Evolutionary conservation across 1,140 invertebrate species (phyloP).

Genomic region (Ectropis grisescens): DNA sequence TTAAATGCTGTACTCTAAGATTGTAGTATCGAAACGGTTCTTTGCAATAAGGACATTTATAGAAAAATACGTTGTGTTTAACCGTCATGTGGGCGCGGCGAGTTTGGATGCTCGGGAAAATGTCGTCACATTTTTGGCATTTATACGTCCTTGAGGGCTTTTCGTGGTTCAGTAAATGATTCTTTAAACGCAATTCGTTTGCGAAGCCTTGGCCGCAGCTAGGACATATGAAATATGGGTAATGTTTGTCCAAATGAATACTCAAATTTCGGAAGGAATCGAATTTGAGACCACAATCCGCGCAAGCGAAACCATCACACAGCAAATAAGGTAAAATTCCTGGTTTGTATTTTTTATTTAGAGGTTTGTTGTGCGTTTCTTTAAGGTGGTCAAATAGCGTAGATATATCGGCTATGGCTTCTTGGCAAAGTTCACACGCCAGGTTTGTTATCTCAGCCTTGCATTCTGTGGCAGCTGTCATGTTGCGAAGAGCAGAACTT

Average conservation of each 20-base stretch:
- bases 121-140: constrained; percentile 40
- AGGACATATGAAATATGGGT: constrained; percentile 52
- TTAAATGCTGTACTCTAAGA: constrained; percentile 59
- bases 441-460: constrained; percentile 46
- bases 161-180: constrained; percentile 35
- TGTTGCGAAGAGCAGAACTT: too few species aligned
- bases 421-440: constrained; percentile 34
- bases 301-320: constrained; percentile 29
- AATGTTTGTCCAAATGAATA: constrained; percentile 55
- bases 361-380: constrained; percentile 29
- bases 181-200: constrained; percentile 8
- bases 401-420: constrained; percentile 24
- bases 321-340: constrained; percentile 44
- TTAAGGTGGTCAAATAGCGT: constrained; percentile 11
- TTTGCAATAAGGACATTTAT: constrained; percentile 61
- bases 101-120: constrained; percentile 29
- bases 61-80: constrained; percentile 28
- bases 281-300: constrained; percentile 38
- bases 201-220: constrained; percentile 54
- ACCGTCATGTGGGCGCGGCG: constrained; percentile 38
- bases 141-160: too few species aligned
- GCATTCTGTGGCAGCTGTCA: too few species aligned
- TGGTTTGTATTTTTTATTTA: constrained; percentile 27
- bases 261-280: constrained; percentile 44
- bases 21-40: constrained; percentile 65